Evolutionary conservation across 2,888 invertebrate genomes (phyloP).

Genomic region (Colletes collaris): DNA sequence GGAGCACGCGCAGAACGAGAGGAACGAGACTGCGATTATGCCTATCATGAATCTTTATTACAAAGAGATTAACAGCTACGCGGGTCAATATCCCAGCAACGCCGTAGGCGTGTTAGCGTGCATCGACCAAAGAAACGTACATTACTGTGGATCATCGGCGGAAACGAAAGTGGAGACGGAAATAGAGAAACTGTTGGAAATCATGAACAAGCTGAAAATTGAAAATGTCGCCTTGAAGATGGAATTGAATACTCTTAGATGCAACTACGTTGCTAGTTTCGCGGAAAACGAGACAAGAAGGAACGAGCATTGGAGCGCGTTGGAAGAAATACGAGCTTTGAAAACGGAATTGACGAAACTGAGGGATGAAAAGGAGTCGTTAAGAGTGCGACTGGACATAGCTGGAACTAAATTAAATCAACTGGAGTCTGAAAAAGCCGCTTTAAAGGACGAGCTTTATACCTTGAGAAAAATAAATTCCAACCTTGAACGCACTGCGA

Average conservation of each 20-base stretch:
- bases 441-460: constrained; percentile 67
- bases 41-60: constrained; percentile 33
- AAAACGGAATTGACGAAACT: constrained; percentile 65
- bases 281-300: constrained; percentile 36
- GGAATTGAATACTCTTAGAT: constrained; percentile 51
- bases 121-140: neutral
- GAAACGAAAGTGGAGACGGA: neutral
- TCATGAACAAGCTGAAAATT: constrained; percentile 27
- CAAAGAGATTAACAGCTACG: constrained; percentile 25
- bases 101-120: neutral
- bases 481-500: constrained; percentile 40
- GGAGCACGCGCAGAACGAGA: neutral
- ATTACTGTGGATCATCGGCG: neutral
- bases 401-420: constrained; percentile 48
- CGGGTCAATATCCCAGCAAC: neutral
- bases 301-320: constrained; percentile 38
- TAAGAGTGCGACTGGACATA: constrained; percentile 56
- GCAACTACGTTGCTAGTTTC: constrained; percentile 40
- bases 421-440: constrained; percentile 63
- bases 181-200: constrained; percentile 9
- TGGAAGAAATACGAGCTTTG: constrained; percentile 63
- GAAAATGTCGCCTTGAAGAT: constrained; percentile 50
- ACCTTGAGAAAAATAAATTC: constrained; percentile 58
- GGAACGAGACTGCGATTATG: neutral
- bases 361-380: constrained; percentile 57